Base-by-base conservation (phyloP, 1,140 invertebrate genomes). In the Neomicropteryx cornuta region DNA sequence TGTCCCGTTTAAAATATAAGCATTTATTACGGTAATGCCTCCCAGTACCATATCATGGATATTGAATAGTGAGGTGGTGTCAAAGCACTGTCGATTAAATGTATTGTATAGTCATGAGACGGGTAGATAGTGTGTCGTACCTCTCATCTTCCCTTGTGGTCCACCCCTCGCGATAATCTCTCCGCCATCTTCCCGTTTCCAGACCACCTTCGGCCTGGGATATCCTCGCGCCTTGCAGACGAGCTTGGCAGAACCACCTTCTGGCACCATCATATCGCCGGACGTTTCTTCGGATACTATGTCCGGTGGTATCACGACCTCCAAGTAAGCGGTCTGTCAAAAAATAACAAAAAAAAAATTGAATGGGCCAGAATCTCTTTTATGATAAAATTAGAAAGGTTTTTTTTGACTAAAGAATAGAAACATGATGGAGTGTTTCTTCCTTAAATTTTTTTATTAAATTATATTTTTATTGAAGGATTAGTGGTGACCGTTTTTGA, bases 231-330 rank as follows among this genome's bases (percentile, higher is more conserved):
- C 88, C 49, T 82, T 84, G 58, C 90, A 95, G 14, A 81, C 74
- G 34, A 95, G 67, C 51, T 87, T 88, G 3, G 87, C 86, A 3
- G 85, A 84, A 2, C 87, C 83, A 21, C 89, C 88, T 66, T 94
- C 90, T 2, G 85, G 83, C 11, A 91, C 85, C 81, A 90, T 88
- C 63, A 90, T 77, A 53, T 93, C 88, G 16, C 87, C 80, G 30
- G 87, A 84, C 3, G 86, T 88, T 51, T 91, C 85, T 50, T 89
- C 82, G 48, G 84, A 84, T 37, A 88, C 74, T 45, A 93, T 91
- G 52, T 92, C 87, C 19, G 89, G 89, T 11, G 89, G 87, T 48
- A 92, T 89, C 2, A 91, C 87, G 29, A 91, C 86, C 61, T 90
- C 86, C 49, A 90, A 57, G 54, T 75, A 83, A 42, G 83, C 86